These are phyloP conservation scores for Mactromeris polynyma DNA, from an alignment of 2,888 invertebrate genomes.

Conservation along the genomic window DNA sequence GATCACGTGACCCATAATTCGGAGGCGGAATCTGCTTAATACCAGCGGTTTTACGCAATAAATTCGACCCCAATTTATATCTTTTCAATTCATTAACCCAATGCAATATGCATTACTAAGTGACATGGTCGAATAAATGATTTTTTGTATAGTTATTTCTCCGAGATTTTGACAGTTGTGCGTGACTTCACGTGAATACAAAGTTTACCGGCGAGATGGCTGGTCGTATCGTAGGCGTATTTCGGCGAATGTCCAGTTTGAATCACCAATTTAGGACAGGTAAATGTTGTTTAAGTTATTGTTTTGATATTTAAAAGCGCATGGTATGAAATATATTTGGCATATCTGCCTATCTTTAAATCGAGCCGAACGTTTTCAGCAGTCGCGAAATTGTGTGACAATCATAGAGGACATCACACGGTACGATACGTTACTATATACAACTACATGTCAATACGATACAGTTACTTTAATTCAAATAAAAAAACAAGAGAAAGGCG, in stretches of 20 bases:
- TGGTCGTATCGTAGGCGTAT: conserved; percentile 72
- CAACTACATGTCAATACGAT: too few species aligned
- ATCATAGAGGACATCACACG: background rate
- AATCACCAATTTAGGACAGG: conserved; percentile 17
- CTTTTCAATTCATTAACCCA: background rate
- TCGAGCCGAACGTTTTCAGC: background rate
- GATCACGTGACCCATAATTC: conserved; percentile 50
- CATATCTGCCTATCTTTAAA: background rate
- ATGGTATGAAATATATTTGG: background rate
- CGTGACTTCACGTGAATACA: conserved; percentile 76
- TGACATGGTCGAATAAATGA: background rate
- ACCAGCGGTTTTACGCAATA: background rate
- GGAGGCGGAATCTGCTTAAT: background rate
- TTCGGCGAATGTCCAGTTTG: conserved; percentile 32
- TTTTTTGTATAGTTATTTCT: background rate
- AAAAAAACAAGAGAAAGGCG: too few species aligned
- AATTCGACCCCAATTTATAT: background rate
- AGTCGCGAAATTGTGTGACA: conserved; percentile 18
- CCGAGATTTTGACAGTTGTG: conserved; percentile 35
- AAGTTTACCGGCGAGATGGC: conserved; percentile 78
- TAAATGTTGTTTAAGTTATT: background rate
- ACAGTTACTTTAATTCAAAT: too few species aligned
- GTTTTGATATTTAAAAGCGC: background rate
- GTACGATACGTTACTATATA: background rate
- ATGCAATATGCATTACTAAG: background rate